phyloP scores from a whole-genome alignment of 2,113 vertebrate genomes.

The Tragelaphus imberbis region DNA sequence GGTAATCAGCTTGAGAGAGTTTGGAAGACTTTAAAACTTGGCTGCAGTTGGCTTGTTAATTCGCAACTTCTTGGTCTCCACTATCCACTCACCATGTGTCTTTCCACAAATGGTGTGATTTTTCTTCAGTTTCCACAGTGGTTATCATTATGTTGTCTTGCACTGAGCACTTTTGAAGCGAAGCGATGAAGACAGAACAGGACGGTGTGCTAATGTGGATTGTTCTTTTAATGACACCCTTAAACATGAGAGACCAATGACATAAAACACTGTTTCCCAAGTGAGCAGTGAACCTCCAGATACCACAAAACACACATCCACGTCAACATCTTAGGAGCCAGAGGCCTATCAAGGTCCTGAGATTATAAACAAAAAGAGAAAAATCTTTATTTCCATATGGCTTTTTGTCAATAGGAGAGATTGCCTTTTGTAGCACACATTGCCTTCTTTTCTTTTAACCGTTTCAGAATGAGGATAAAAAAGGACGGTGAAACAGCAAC shows the following conservation, averaged over 20 bases:
- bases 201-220: background rate
- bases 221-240: background rate
- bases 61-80: background rate
- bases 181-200: background rate
- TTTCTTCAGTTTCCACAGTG: background rate
- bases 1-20: background rate
- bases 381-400: background rate
- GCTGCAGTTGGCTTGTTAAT: background rate
- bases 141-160: background rate
- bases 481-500: background rate
- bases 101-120: background rate
- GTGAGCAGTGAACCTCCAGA: background rate
- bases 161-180: background rate
- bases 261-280: background rate
- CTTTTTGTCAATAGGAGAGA: background rate
- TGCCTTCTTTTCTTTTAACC: background rate
- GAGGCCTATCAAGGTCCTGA: background rate
- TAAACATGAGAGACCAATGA: fast-evolving
- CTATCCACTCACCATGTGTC: background rate
- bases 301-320: background rate
- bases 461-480: background rate
- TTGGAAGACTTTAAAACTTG: background rate
- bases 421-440: background rate
- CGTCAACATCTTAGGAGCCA: background rate
- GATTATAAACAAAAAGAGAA: background rate